A percentile compares a stretch with the other conserved stretches of the same genome.
These are phyloP conservation scores for Turritopsis dohrnii DNA, from an alignment of 30 jellyfish, hydroid and myxozoan genomes.

Conservation along the genomic window DNA sequence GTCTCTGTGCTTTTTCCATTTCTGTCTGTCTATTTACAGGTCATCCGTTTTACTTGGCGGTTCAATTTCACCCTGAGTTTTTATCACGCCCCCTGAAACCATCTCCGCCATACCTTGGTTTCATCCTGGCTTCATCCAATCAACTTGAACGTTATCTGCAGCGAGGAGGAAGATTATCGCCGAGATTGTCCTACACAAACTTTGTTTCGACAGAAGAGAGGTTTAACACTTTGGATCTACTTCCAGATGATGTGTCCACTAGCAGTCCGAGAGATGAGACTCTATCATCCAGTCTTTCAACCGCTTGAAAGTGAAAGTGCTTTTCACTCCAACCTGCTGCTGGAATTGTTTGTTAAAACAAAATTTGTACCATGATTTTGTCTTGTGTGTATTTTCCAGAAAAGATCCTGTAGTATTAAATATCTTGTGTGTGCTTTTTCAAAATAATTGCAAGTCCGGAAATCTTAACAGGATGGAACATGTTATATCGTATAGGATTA, in stretches of 20 bases:
- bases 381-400: too few species aligned
- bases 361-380: too few species aligned
- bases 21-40: slow-evolving; percentile 33
- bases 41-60: slow-evolving; percentile 95
- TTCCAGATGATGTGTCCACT: neutral
- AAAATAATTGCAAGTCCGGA: too few species aligned
- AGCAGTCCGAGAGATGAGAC: neutral
- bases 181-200: slow-evolving; percentile 49
- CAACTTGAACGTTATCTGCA: slow-evolving; percentile 49
- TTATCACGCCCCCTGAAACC: slow-evolving; percentile 94
- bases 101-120: slow-evolving; percentile 93
- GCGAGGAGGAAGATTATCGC: slow-evolving; percentile 87
- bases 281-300: neutral
- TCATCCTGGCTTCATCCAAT: slow-evolving; percentile 79
- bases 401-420: too few species aligned
- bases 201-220: slow-evolving; percentile 28
- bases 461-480: too few species aligned
- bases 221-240: neutral
- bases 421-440: too few species aligned
- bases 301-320: neutral
- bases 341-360: too few species aligned
- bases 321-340: neutral
- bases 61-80: slow-evolving; percentile 96
- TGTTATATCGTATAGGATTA: too few species aligned
- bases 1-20: neutral